Evolutionary conservation across 1,140 invertebrate genomes (phyloP), one percentile per base, ranked within the genome.

Genomic region (Drosophila dunni): DNA sequence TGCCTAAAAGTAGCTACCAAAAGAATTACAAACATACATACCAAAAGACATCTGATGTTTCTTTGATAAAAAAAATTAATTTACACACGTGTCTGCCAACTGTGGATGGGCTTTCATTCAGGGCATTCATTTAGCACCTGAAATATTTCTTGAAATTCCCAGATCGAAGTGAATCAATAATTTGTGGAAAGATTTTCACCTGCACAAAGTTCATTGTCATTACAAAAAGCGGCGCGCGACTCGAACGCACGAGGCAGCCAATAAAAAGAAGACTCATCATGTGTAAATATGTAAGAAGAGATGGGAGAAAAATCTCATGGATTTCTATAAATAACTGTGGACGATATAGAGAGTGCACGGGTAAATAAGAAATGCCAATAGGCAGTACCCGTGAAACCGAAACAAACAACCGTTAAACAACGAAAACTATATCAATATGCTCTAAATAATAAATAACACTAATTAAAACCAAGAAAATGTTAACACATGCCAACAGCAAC

Each of bases 371-470:
- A 73, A 84, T 69, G 64, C 60, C 80, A 83, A 79, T 79, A 75
- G 65, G 40, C 34, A 54, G 34, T 45, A 36, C 29, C 61, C 58
- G 62, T 64, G 70, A 58, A 65, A 81, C 69, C 75, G 78, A 84
- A 84, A 85, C 81, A 84, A 81, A 86, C 65, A 83, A 88, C 84
- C 84, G 84, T 89, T 89, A 90, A 90, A 81, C 85, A 90, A 90
- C 78, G 72, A 85, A 90, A 90, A 90, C 86, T 81, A 90, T 90
- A 90, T 81, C 86, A 90, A 91, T 81, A 81, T 86, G 90, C 90
- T 91, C 90, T 88, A 91, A 91, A 91, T 91, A 90, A 82, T 91
- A 88, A 91, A 91, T 88, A 82, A 82, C 90, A 91, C 90, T 91
- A 91, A 91, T 91, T 91, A 91, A 91, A 91, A 50, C 66, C 72